A percentile compares a stretch with the other conserved stretches of the same genome.
Evolutionary conservation across 2,888 invertebrate species (phyloP).

Genomic region (Marasmarcha lunaedactyla): DNA sequence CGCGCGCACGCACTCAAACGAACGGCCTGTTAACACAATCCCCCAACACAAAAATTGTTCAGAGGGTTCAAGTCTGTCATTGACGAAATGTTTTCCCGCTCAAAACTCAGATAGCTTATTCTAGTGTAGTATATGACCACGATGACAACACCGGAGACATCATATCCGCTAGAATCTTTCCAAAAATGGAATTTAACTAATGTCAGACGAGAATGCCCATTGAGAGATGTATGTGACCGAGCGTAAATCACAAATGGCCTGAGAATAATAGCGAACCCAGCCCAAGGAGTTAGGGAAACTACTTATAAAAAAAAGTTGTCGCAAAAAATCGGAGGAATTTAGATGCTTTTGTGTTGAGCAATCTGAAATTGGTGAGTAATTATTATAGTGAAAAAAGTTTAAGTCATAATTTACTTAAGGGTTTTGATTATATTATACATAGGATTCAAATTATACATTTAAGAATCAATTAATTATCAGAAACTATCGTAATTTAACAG

Average conservation of each 20-base stretch:
- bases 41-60: conserved; percentile 40
- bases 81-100: conserved; percentile 49
- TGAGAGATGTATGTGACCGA: conserved; percentile 35
- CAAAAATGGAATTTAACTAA: conserved; percentile 52
- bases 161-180: conserved; percentile 39
- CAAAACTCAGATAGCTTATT: conserved; percentile 38
- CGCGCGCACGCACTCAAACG: conserved; percentile 35
- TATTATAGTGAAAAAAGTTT: no score
- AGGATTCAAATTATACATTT: no score
- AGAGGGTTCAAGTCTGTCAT: conserved; percentile 35
- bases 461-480: no score
- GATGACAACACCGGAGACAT: conserved; percentile 60
- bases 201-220: conserved; percentile 36
- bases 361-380: conserved; percentile 10
- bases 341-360: conserved; percentile 8
- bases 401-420: no score
- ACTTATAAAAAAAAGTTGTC: conserved; percentile 28
- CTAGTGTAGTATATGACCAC: conserved; percentile 13
- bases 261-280: conserved; percentile 34
- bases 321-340: conserved; percentile 38
- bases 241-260: conserved; percentile 54
- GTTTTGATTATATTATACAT: no score
- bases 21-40: conserved; percentile 32
- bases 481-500: no score
- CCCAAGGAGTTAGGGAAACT: conserved; percentile 24